Evolutionary conservation across 2,797 vertebrate genomes (phyloP).

Genomic region (Danio albolineatus): DNA sequence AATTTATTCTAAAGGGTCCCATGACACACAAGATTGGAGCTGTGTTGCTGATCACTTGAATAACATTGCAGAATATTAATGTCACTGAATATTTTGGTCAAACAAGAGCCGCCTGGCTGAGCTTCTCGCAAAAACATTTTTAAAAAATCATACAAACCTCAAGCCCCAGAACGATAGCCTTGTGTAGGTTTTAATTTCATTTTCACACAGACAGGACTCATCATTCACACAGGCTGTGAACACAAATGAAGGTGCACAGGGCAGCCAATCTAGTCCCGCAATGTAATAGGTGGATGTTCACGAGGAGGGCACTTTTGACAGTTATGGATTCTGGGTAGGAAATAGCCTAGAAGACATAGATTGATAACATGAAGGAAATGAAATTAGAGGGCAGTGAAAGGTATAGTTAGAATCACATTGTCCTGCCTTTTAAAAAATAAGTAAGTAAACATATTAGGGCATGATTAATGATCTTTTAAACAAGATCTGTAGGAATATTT

Average conservation of each 20-base stretch:
- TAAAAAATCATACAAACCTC: not conserved
- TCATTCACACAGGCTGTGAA: slow-evolving; percentile 12
- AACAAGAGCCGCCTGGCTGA: not conserved
- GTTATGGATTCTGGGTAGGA: slow-evolving; percentile 49
- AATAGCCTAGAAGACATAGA: slow-evolving; percentile 18
- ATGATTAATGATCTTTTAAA: not conserved
- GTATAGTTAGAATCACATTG: not conserved
- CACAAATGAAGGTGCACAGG: slow-evolving; percentile 19
- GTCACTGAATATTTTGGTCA: too few relatives aligned
- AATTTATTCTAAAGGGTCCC: too few relatives aligned
- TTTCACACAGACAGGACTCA: not conserved
- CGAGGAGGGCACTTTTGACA: slow-evolving; percentile 25
- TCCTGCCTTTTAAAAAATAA: not conserved
- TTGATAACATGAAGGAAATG: slow-evolving; percentile 4
- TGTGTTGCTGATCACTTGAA: too few relatives aligned
- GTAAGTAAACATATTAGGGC: not conserved
- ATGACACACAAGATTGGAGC: too few relatives aligned
- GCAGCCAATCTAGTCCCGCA: not conserved
- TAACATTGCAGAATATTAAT: too few relatives aligned
- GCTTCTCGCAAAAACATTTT: not conserved
- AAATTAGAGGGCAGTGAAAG: not conserved
- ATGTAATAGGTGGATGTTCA: not conserved
- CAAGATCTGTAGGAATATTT: not conserved
- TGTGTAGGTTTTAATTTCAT: not conserved
- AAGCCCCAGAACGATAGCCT: not conserved